Evolutionary conservation across 2,888 invertebrate species (phyloP), one percentile per base, ranked within the genome.

Genomic region (Apoda limacodes): DNA sequence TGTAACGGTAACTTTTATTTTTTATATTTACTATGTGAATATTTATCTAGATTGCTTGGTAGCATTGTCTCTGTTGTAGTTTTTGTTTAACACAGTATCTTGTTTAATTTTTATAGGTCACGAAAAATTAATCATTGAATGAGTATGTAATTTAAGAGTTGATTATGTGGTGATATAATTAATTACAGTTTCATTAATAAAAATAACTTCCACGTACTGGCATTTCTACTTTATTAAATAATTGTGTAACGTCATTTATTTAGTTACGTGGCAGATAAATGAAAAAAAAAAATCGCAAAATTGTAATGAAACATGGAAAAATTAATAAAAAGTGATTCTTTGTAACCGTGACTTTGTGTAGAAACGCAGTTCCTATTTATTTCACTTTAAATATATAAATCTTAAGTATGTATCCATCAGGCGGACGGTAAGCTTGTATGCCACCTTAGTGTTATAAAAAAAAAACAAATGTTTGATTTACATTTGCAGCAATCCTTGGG

Each of bases 181-280:
- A n/a, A n/a, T n/a, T 69, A 74, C 59, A 60, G 42, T 65, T 65
- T 78, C 71, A 70, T 70, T 67, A 74, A 72, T 76, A 74, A 76
- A 74, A 68, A 68, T 65, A 75, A 71, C 69, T 74, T 72, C 67
- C 72, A 71, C 65, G 53, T 75, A 68, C 62, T 67, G 66, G 65
- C 58, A 71, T 72, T 75, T 76, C 68, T 75, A 75, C 71, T 75
- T 75, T 75, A 74, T 70, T 75, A 71, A 66, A 70, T 67, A 68
- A 65, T 45, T 71, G 63, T 74, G 69, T 71, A 70, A 66, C 70
- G 60, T 66, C 63, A 50, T 6, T 17, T 6, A 17, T n/a, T 57
- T 63, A 66, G 61, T 60, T 56, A 64, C 52, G 71, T 75, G 72
- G 68, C 70, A 64, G 64, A 63, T 55, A 66, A 67, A 61, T 53